Evolutionary conservation across 2,888 invertebrate species (phyloP), one percentile per base, ranked within the genome.

Genomic region (Ectemnius lituratus): DNA sequence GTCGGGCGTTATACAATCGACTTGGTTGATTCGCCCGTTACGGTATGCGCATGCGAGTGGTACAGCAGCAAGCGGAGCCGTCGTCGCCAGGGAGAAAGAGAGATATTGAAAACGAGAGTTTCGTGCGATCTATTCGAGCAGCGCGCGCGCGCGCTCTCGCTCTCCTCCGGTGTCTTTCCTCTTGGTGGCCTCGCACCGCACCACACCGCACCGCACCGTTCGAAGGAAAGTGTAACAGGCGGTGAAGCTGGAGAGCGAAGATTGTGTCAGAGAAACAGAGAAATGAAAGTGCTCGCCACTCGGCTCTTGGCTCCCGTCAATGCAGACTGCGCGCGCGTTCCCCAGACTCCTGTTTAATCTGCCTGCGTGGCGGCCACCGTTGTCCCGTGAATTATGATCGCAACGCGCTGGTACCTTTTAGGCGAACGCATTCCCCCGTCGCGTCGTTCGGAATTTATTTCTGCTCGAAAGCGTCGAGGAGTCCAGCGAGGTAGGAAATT

Each of bases 221-320:
- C 70, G 68, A 83, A 88, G 85, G 87, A 88, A 88, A 88, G 88
- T 88, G 86, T 88, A 88, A 87, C 85, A 69, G 83, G 77, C 37
- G 8, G 37, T 8, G 8, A 11, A 37, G 37, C 37, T 4, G 37
- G 37, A 37, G 37, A 37, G 76, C 79, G 73, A 75, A 81, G 88
- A 88, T 87, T 86, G 88, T 86, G 87, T 84, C 89, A 86, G 88
- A 85, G 87, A 86, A 37, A 85, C 83, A 87, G 85, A 85, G 86
- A 88, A 90, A 89, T 87, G 89, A 90, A 90, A 89, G 89, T 80
- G 78, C 79, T 79, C 78, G 73, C 37, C 37, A 11, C 23, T 23
- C 23, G 23, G 2, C 23, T 23, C 23, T 23, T 23, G 23, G 23
- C 23, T 59, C 45, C 82, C 76, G 84, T 79, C 77, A 79, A 80